Percentiles rank a stretch among this genome's conserved stretches.
Evolutionary conservation across 1,140 invertebrate species (phyloP).

Genomic region (Papilio xuthus): DNA sequence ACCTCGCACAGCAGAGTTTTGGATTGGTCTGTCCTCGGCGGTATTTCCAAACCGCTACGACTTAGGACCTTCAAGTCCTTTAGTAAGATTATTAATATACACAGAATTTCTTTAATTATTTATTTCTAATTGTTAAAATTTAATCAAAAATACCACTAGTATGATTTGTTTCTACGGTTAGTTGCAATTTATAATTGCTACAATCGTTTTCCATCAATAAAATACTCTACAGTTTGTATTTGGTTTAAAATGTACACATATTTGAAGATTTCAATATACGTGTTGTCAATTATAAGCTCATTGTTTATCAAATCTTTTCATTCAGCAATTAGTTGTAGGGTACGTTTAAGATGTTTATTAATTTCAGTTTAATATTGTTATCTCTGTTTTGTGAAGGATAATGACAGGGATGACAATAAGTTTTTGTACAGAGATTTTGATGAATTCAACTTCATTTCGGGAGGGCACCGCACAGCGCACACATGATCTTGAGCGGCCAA

Average conservation of each 20-base stretch:
- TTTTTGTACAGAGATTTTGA: too few species aligned
- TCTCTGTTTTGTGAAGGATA: too few species aligned
- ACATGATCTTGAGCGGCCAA: too few species aligned
- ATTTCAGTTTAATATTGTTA: neutral
- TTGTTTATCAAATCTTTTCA: neutral
- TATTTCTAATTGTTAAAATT: neutral
- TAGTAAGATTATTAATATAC: too few species aligned
- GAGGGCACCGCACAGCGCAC: too few species aligned
- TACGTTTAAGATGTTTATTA: neutral
- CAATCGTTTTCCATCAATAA: neutral
- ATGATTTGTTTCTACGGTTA: constrained; percentile 12
- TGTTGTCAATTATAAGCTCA: neutral
- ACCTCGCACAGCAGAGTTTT: too few species aligned
- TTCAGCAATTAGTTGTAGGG: constrained; percentile 17
- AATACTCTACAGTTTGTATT: neutral
- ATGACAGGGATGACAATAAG: too few species aligned
- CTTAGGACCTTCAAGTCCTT: too few species aligned
- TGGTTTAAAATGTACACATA: neutral
- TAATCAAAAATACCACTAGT: neutral
- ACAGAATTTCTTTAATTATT: too few species aligned
- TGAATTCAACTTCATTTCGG: too few species aligned
- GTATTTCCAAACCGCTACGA: too few species aligned
- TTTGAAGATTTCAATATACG: neutral
- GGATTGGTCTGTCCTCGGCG: too few species aligned
- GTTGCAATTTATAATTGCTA: constrained; percentile 26